Conservation (phyloP, 2,113 vertebrate species). For the Synodontis membranacea region DNA sequence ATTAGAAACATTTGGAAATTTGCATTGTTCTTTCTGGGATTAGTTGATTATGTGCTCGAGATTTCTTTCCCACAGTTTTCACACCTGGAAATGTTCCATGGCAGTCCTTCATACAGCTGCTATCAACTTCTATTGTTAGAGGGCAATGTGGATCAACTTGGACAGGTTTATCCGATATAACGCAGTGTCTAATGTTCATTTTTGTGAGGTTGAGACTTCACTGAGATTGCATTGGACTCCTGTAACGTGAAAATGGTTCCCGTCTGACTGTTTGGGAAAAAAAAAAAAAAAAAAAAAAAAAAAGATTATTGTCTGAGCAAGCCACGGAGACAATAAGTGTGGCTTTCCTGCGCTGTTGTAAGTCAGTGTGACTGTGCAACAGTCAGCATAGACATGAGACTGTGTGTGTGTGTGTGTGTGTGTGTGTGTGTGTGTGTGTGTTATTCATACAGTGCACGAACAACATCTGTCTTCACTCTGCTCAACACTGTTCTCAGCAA, state of each 20-base stretch:
- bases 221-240: neutral
- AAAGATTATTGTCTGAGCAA: constrained; percentile 29
- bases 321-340: constrained; percentile 14
- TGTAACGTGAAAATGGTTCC: constrained; percentile 11
- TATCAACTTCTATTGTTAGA: neutral
- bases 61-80: neutral
- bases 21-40: neutral
- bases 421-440: constrained; percentile 28
- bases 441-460: constrained; percentile 47
- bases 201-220: constrained; percentile 4
- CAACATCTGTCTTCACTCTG: constrained; percentile 67
- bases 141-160: neutral
- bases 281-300: neutral
- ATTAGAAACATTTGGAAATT: neutral
- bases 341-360: constrained; percentile 9
- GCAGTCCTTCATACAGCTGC: neutral
- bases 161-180: constrained; percentile 12
- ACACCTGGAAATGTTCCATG: neutral
- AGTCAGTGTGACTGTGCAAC: constrained; percentile 18
- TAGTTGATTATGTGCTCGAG: neutral
- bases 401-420: constrained; percentile 21
- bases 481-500: constrained; percentile 36
- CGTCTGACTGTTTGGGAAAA: neutral
- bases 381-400: constrained; percentile 29
- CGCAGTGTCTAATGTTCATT: neutral